These are phyloP conservation scores for Tridacna crocea DNA, from an alignment of 2,888 invertebrate species.

Conservation along the genomic window DNA sequence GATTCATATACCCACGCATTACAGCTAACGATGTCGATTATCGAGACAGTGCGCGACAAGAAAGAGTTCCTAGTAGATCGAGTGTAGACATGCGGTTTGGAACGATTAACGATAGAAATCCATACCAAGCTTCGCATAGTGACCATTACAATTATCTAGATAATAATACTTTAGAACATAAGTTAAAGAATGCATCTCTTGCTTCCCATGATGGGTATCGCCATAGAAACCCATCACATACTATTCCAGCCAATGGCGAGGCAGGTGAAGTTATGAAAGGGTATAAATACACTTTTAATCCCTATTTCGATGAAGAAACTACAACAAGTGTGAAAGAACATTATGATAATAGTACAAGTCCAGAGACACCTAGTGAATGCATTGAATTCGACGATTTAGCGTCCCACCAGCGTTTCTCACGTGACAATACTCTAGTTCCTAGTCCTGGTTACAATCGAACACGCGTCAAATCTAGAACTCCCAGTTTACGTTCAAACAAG, in stretches of 20 bases:
- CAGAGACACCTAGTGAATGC: conserved; percentile 51
- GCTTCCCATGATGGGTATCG: background rate
- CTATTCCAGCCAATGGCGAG: conserved; percentile 1
- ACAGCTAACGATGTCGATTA: conserved; percentile 41
- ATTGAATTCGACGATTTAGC: conserved; percentile 43
- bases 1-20: conserved; percentile 29
- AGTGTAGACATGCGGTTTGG: conserved; percentile 16
- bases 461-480: conserved; percentile 41
- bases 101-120: conserved; percentile 14
- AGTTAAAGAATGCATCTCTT: background rate
- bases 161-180: conserved; percentile 27
- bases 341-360: conserved; percentile 41
- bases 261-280: conserved; percentile 39
- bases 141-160: conserved; percentile 40
- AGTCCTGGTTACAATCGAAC: conserved; percentile 38
- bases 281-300: conserved; percentile 58
- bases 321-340: conserved; percentile 33
- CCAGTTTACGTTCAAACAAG: conserved; percentile 53
- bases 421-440: conserved; percentile 33
- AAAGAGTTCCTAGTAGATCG: conserved; percentile 49
- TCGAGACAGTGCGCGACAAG: conserved; percentile 31
- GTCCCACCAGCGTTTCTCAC: conserved; percentile 22
- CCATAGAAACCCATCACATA: conserved; percentile 5
- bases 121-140: conserved; percentile 37
- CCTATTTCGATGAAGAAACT: conserved; percentile 52